Evolutionary conservation across 1,140 invertebrate genomes (phyloP).

Genomic region (Hyposmocoma kahamanoa): DNA sequence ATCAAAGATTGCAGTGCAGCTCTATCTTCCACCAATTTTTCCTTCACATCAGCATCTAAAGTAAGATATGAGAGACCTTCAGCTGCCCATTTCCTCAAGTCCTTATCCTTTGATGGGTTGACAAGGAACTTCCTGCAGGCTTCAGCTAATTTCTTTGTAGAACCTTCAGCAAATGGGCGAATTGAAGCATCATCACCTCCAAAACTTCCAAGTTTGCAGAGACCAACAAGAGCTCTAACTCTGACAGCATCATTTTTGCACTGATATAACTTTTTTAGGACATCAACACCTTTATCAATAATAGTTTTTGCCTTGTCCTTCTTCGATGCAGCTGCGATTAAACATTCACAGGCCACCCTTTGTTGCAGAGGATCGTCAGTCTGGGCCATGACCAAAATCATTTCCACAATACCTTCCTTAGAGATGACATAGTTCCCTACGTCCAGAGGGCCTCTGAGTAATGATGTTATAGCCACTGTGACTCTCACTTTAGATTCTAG

Average conservation of each 20-base stretch:
- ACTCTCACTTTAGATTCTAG: constrained; percentile 94
- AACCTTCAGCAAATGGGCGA: constrained; percentile 95
- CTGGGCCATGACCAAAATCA: constrained; percentile 97
- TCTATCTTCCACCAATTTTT: constrained; percentile 93
- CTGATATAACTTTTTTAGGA: constrained; percentile 95
- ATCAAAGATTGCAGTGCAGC: constrained; percentile 89
- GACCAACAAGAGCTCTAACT: constrained; percentile 91
- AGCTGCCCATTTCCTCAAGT: constrained; percentile 95
- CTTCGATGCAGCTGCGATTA: constrained; percentile 96
- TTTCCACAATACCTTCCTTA: constrained; percentile 94
- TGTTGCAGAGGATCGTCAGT: constrained; percentile 90
- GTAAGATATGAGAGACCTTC: constrained; percentile 98
- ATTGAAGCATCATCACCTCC: constrained; percentile 97
- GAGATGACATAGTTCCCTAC: constrained; percentile 94
- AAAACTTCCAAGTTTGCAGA: constrained; percentile 97
- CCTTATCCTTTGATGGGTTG: constrained; percentile 88
- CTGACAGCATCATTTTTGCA: constrained; percentile 93
- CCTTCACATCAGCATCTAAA: constrained; percentile 98
- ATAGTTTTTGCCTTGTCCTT: constrained; percentile 97
- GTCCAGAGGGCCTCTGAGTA: constrained; percentile 94
- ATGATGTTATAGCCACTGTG: constrained; percentile 90
- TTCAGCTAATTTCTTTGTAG: constrained; percentile 93
- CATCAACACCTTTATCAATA: constrained; percentile 92
- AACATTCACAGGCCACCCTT: constrained; percentile 95
- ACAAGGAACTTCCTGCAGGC: constrained; percentile 94